Base-by-base conservation (phyloP, 2,888 invertebrate genomes). In the Dusona sp. region DNA sequence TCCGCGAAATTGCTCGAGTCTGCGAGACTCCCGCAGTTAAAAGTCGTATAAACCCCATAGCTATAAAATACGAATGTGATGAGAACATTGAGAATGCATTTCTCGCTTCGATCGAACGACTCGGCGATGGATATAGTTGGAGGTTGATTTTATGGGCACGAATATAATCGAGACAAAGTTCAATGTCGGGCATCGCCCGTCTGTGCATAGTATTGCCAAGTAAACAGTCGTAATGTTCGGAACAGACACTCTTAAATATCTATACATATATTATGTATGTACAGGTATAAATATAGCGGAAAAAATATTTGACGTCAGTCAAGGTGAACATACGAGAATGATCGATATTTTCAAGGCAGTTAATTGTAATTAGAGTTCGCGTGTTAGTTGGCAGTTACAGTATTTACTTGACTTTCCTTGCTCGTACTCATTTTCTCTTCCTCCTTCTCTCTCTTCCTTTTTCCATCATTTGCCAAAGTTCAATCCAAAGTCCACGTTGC, bases 271-370 rank as follows among this genome's bases (percentile, higher is more conserved):
- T 51, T 29, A 16, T 29, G 1, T 29, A 29, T 29, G 29, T 25
- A n/a, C 4, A 25, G 4, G 13, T 57, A 61, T 54, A 22, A 54
- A 54, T 29, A 51, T 2, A 57, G 64, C 48, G 19, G 33, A n/a
- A 36, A 61, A 83, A 79, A 51, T 79, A 81, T 74, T 83, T 67
- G 75, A 85, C 88, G 88, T 88, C 83, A 90, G 91, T 90, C 92
- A 91, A 91, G 91, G 90, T 90, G 90, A 91, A 86, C 90, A 89
- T 88, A 77, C 79, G 90, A 89, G 90, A 92, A 89, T 89, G 90
- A 92, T 92, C 92, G 91, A 92, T 92, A 92, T 89, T 88, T 88
- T 88, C 90, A 88, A 88, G 89, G 90, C 83, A 89, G 91, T 91
- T 91, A 89, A 91, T 91, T 91, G 90, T 90, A 90, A 91, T 91